Percentiles rank a stretch among this genome's conserved stretches.
These are phyloP conservation scores for Aphelenchoides besseyi DNA, from an alignment of 1,140 invertebrate species.

Conservation along the genomic window DNA sequence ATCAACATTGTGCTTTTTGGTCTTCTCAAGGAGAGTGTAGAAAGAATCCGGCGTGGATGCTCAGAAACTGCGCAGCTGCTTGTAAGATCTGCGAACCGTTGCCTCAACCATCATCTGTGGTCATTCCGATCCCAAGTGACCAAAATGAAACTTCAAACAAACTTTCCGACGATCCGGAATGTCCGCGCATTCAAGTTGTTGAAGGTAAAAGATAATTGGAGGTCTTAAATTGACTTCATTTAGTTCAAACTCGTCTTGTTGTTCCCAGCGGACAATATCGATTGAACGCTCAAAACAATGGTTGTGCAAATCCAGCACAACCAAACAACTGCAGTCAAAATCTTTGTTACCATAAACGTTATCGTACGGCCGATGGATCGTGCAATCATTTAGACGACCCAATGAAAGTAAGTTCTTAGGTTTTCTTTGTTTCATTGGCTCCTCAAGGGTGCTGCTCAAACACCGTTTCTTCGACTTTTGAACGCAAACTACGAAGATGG, in stretches of 20 bases:
- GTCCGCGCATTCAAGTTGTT: constrained; percentile 29
- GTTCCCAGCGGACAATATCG: constrained; percentile 39
- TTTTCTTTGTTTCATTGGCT: neutral
- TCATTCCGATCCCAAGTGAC: neutral
- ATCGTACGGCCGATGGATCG: constrained; percentile 45
- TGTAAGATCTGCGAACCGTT: constrained; percentile 28
- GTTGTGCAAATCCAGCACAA: constrained; percentile 42
- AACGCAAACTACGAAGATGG: constrained; percentile 48
- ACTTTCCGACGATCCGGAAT: neutral
- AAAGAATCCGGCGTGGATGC: constrained; percentile 39
- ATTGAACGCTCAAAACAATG: constrained; percentile 23
- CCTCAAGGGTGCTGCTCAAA: constrained; percentile 39
- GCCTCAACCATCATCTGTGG: neutral
- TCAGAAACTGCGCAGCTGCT: constrained; percentile 29
- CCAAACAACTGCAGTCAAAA: constrained; percentile 40
- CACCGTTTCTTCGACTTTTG: constrained; percentile 36
- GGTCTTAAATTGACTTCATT: neutral
- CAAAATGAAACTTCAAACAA: too few relatives aligned
- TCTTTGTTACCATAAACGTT: constrained; percentile 40
- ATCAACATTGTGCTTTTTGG: constrained; percentile 62
- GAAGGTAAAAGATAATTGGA: too few relatives aligned
- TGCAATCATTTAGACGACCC: constrained; percentile 42
- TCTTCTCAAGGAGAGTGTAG: constrained; percentile 59
- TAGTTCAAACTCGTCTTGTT: constrained; percentile 35
- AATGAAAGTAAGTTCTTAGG: neutral